Evolutionary conservation across 2,113 vertebrate genomes (phyloP).

Genomic region (Dryoscopus gambensis): DNA sequence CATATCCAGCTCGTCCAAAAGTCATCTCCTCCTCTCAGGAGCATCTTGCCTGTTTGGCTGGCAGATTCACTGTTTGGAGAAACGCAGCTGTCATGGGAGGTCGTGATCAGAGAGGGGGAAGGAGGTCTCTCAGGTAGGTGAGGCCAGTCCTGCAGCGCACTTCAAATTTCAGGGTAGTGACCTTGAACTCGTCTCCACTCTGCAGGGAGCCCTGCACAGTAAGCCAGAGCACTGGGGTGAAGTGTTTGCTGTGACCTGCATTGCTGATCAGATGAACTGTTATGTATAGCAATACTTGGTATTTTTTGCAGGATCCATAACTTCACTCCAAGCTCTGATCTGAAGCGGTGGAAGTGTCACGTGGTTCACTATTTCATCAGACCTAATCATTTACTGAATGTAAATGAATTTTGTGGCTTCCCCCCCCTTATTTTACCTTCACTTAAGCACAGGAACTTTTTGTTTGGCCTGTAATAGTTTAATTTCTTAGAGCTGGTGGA

Average conservation of each 20-base stretch:
- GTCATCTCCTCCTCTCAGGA: neutral
- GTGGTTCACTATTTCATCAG: neutral
- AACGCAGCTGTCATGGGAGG: neutral
- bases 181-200: neutral
- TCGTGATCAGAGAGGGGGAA: neutral
- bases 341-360: neutral
- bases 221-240: neutral
- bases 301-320: neutral
- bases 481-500: neutral
- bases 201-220: neutral
- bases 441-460: neutral
- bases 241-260: conserved; percentile 27
- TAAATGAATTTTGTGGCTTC: neutral
- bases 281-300: neutral
- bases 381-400: neutral
- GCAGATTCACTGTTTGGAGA: neutral
- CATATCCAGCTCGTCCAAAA: neutral
- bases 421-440: neutral
- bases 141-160: neutral
- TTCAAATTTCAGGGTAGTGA: conserved; percentile 15
- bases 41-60: neutral
- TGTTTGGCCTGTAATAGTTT: neutral
- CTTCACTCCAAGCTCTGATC: neutral
- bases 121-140: neutral
- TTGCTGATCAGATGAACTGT: conserved; percentile 23